These are phyloP conservation scores for Iselma pallidipennis DNA, from an alignment of 2,888 invertebrate species.

Conservation along the genomic window DNA sequence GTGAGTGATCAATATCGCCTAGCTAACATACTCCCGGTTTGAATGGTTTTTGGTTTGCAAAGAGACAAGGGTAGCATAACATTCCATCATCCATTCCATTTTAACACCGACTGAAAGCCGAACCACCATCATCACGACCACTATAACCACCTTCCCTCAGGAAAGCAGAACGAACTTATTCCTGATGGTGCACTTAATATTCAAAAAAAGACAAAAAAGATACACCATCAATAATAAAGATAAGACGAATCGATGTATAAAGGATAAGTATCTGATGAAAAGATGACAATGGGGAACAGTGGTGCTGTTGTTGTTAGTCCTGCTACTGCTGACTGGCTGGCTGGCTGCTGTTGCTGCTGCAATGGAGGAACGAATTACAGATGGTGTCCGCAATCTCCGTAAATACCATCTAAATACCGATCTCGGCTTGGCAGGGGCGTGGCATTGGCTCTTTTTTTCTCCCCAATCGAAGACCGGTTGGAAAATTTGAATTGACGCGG, in stretches of 20 bases:
- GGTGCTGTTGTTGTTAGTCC: neutral
- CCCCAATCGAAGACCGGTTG: neutral
- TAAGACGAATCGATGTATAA: neutral
- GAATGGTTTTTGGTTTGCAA: conserved; percentile 29
- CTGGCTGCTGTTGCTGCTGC: conserved; percentile 4
- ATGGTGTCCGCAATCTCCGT: conserved; percentile 14
- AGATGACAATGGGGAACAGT: neutral
- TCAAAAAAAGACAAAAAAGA: neutral
- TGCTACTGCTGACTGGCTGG: neutral
- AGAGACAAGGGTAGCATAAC: conserved; percentile 45
- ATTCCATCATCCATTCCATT: conserved; percentile 45
- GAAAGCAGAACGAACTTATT: too few species aligned
- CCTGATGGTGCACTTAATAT: too few species aligned
- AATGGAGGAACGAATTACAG: conserved; percentile 7
- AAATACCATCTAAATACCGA: conserved; percentile 20
- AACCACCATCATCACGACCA: neutral
- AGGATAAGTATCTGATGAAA: too few species aligned
- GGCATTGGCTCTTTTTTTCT: conserved; percentile 15
- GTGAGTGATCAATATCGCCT: conserved; percentile 22
- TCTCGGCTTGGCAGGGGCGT: conserved; percentile 14
- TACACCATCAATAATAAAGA: neutral
- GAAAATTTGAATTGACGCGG: conserved; percentile 6
- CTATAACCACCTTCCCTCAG: neutral
- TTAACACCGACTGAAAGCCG: conserved; percentile 13
- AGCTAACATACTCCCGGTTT: conserved; percentile 11